These are phyloP conservation scores for Labia minor DNA, from an alignment of 2,888 invertebrate genomes.

Conservation along the genomic window DNA sequence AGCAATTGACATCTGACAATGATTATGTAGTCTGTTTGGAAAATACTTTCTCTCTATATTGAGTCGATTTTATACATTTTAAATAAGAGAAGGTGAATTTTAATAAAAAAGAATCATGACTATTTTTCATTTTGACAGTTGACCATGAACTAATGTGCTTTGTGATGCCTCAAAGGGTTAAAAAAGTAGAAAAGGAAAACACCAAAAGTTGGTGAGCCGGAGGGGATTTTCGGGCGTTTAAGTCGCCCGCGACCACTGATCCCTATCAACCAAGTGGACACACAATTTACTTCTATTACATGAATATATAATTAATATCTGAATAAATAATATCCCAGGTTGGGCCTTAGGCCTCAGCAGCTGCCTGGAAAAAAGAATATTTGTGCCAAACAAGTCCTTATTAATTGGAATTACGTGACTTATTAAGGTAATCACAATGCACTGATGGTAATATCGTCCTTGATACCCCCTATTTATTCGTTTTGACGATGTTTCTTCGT, in stretches of 20 bases:
- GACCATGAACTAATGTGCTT: conserved; percentile 5
- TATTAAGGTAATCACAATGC: conserved; percentile 13
- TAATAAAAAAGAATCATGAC: too few species aligned
- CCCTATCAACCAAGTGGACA: conserved; percentile 13
- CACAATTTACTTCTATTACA: conserved; percentile 13
- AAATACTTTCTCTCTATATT: not conserved
- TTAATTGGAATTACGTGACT: conserved; percentile 13
- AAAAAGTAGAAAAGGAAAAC: not conserved
- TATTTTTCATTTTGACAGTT: not conserved
- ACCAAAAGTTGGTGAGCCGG: not conserved
- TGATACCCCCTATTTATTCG: not conserved
- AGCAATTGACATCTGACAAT: not conserved
- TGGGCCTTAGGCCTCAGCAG: not conserved
- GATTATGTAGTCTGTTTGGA: not conserved
- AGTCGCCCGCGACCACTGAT: conserved; percentile 13
- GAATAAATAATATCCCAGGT: not conserved
- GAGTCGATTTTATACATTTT: too few species aligned
- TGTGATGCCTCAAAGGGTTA: not conserved
- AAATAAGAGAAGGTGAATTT: too few species aligned
- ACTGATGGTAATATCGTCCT: conserved; percentile 8
- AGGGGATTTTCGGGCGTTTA: conserved; percentile 1
- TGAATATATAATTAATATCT: conserved; percentile 13
- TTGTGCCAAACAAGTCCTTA: conserved; percentile 1
- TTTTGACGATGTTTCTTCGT: conserved; percentile 13
- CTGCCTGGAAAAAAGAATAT: conserved; percentile 5